A percentile compares a stretch with the other conserved stretches of the same genome.
Conservation (phyloP, 2,113 vertebrate species). For the Cyprinus carpio region DNA sequence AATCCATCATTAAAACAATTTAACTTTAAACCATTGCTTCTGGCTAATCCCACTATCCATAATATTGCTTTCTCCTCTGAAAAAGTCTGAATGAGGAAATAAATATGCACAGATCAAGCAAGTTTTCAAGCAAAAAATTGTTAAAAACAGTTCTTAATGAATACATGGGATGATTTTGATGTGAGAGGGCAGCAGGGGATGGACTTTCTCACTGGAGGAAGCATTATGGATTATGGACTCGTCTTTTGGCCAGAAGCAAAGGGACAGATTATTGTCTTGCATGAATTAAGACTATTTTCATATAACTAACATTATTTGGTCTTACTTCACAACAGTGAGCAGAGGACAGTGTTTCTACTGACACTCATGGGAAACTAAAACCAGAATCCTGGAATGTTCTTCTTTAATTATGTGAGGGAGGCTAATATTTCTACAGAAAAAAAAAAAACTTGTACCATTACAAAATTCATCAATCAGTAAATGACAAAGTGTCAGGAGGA, state of each 20-base stretch:
- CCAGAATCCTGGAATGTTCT: background rate
- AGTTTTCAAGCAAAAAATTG: no score
- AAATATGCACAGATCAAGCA: no score
- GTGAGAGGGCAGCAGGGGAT: no score
- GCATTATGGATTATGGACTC: no score
- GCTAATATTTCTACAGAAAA: background rate
- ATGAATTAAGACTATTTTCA: background rate
- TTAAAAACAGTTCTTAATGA: no score
- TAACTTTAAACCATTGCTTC: background rate
- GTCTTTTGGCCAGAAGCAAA: no score
- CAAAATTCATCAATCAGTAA: slow-evolving; percentile 31
- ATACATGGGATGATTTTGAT: no score
- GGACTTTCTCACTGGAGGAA: no score
- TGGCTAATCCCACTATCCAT: background rate
- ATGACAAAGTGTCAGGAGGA: background rate
- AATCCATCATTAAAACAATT: background rate
- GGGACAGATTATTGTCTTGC: no score
- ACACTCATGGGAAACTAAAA: background rate
- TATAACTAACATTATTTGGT: background rate
- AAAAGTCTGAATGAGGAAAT: background rate
- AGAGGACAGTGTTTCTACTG: background rate
- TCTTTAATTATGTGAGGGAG: background rate
- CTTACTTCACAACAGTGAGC: background rate
- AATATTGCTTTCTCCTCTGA: background rate
- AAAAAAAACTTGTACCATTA: slow-evolving; percentile 3